These are phyloP conservation scores for Andrena cerasifolii DNA, from an alignment of 1,140 invertebrate species.

Conservation along the genomic window DNA sequence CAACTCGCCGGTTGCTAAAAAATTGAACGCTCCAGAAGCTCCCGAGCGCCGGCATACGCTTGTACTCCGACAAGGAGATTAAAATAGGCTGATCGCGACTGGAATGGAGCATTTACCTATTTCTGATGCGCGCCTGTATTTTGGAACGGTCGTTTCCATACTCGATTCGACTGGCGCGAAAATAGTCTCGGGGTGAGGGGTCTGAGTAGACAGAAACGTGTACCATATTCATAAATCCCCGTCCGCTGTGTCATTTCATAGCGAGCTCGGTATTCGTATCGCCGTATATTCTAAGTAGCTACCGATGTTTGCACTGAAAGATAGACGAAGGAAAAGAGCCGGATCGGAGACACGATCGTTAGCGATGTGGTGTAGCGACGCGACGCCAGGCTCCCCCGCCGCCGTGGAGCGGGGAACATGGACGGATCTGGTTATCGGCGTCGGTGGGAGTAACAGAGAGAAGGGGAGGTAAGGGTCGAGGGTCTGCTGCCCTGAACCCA, in stretches of 20 bases:
- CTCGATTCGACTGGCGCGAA: slow-evolving; percentile 49
- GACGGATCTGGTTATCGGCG: slow-evolving; percentile 7
- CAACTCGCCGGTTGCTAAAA: not conserved
- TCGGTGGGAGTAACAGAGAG: not conserved
- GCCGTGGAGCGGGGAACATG: not conserved
- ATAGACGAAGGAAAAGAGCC: not conserved
- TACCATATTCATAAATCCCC: slow-evolving; percentile 54
- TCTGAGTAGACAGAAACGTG: slow-evolving; percentile 36
- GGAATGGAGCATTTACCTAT: slow-evolving; percentile 48
- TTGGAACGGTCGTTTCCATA: slow-evolving; percentile 51
- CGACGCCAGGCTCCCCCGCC: not conserved
- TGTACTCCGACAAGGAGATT: not conserved
- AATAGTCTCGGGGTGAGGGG: slow-evolving; percentile 34
- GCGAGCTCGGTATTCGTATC: no score
- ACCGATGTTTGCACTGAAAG: not conserved
- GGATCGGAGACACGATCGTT: not conserved
- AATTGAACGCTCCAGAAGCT: not conserved
- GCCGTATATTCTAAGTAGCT: no score
- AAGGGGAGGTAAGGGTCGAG: slow-evolving; percentile 15
- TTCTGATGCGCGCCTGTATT: slow-evolving; percentile 51
- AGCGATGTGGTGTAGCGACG: not conserved
- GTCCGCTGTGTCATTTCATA: slow-evolving; percentile 13
- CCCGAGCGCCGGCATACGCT: not conserved
- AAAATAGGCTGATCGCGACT: slow-evolving; percentile 34
- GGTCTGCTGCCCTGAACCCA: slow-evolving; percentile 13